phyloP scores from a whole-genome alignment of 2,888 invertebrate species.

The Spialia ferax region DNA sequence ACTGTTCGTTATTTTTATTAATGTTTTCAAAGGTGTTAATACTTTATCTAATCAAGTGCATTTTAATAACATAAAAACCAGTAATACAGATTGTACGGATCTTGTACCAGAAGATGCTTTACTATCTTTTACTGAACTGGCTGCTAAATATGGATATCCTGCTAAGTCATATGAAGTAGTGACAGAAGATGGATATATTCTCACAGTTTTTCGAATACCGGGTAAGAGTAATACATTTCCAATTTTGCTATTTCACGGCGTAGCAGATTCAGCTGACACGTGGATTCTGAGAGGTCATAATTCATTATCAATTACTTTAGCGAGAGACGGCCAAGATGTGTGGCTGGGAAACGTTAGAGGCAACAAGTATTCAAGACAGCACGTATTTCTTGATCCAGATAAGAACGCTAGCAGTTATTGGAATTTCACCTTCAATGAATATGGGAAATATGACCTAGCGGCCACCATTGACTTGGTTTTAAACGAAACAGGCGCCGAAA shows the following conservation, averaged over 20 bases:
- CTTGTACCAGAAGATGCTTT: background rate
- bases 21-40: background rate
- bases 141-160: slow-evolving; percentile 46
- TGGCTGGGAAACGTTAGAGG: slow-evolving; percentile 85
- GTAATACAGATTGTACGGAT: background rate
- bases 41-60: background rate
- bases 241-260: slow-evolving; percentile 66
- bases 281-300: slow-evolving; percentile 64
- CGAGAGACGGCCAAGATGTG: slow-evolving; percentile 84
- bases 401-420: slow-evolving; percentile 77
- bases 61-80: background rate
- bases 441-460: slow-evolving; percentile 90
- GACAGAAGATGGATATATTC: slow-evolving; percentile 54
- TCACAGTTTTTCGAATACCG: slow-evolving; percentile 51
- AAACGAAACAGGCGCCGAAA: slow-evolving; percentile 72
- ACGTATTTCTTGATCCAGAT: slow-evolving; percentile 51
- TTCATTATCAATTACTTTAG: slow-evolving; percentile 68
- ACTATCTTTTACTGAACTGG: slow-evolving; percentile 22
- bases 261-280: slow-evolving; percentile 63
- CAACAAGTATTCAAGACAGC: slow-evolving; percentile 84
- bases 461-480: slow-evolving; percentile 78
- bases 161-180: slow-evolving; percentile 45
- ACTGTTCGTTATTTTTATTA: background rate
- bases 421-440: slow-evolving; percentile 89
- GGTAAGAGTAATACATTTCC: slow-evolving; percentile 54